Evolutionary conservation across 2,888 invertebrate species (phyloP), one percentile per base, ranked within the genome.

Genomic region (Pyrrhosoma nymphula): DNA sequence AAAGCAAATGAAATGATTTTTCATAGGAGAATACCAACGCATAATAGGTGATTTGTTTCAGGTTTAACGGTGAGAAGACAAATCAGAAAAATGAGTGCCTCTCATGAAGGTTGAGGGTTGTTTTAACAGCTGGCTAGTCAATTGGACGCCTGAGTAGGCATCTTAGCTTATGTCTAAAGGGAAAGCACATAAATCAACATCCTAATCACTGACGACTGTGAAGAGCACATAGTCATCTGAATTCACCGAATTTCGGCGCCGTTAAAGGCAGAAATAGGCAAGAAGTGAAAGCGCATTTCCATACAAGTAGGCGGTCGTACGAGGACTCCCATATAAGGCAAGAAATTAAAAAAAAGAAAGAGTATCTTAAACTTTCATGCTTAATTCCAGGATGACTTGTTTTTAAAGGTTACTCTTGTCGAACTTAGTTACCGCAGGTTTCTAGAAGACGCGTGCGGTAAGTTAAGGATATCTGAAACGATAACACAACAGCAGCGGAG

Each of bases 271-370:
- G 82, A 82, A 82, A 82, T 82, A 82, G 82, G 82, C 82, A 82
- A 82, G 82, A 82, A 82, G 82, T 82, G 82, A 82, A 82, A 82
- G 82, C 82, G 82, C 18, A 82, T 82, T 35, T 82, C 30, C 82
- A 82, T 82, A 35, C 82, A 82, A 82, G 82, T 26, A 35, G 35
- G 82, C 14, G 82, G 82, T 18, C 82, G 10, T 16, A 16, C 14
- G 35, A 35, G 30, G 82, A 82, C 82, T 35, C 16, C 82, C 82
- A 82, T 82, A 26, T 82, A 82, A 82, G 82, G 82, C 35, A 26
- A 35, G 35, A n/a, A 35, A 16, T 0, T 35, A 16, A n/a, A 82
- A 82, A 82, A 82, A 82, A 82, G 82, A 30, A 35, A 2, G 35
- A 82, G 82, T 35, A 35, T 12, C 26, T 82, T 26, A 82, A 82